Evolutionary conservation across 2,888 invertebrate genomes (phyloP), one percentile per base, ranked within the genome.

Genomic region (Andrena hattorfiana): DNA sequence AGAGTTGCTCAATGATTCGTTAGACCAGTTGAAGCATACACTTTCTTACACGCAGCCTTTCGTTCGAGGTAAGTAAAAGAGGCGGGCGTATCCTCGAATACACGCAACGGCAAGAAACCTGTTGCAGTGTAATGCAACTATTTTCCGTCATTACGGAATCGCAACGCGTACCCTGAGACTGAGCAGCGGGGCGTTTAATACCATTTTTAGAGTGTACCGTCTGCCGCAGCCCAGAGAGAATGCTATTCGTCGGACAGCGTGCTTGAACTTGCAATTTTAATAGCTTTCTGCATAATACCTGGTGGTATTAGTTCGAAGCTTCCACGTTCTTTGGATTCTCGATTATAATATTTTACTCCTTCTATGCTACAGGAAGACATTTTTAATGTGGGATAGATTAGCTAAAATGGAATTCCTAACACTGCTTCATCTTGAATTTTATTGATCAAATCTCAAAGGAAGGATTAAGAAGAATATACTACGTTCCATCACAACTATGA

Each of bases 81-180:
- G 64, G 69, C 63, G 64, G 49, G 42, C 56, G 77, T 68, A 77
- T 70, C 49, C 64, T 70, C 64, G 30, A 70, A 77, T 66, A 60
- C 77, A 64, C 30, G 64, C 28, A 66, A 42, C 64, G 8, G 28
- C 59, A 77, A 77, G 80, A 80, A 80, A 80, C 77, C 48, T 20
- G 70, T 23, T 54, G 51, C 59, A 67, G 59, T 51, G 71, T 67
- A 68, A 73, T 64, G 72, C 81, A 68, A 81, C 81, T 68, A 77
- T 81, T 81, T 81, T 72, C 68, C 79, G 32, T 78, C 62, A 72
- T 81, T 73, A 72, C 23, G 67, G 63, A 81, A 78, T 81, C 81
- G 30, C 78, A 32, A 20, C 81, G 81, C 81, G 81, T 81, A 72
- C 78, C n/a, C 30, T 3, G 60, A 35, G 62, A 13, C 62, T 42